Evolutionary conservation across 2,113 vertebrate species (phyloP).

Genomic region (Myrmecobius fasciatus): DNA sequence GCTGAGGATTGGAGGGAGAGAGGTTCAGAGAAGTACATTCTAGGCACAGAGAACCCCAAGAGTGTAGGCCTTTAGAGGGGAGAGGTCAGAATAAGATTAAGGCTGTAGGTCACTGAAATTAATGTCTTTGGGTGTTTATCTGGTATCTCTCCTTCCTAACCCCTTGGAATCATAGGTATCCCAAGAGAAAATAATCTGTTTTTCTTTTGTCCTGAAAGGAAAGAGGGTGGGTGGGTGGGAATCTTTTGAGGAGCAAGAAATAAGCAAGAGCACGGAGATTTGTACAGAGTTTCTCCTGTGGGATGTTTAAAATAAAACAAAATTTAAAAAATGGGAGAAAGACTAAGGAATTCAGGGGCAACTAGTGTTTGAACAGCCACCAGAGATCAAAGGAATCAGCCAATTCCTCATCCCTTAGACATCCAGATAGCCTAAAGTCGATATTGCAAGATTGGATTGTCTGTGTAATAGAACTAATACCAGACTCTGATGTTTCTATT

Average conservation of each 20-base stretch:
- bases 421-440: too few relatives aligned
- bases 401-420: too few relatives aligned
- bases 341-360: neutral
- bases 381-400: neutral
- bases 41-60: neutral
- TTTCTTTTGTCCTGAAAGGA: neutral
- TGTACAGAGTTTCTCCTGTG: neutral
- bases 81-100: neutral
- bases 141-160: neutral
- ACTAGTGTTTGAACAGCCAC: neutral
- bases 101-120: neutral
- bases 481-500: too few relatives aligned
- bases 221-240: neutral
- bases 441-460: too few relatives aligned
- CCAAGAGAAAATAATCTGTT: neutral
- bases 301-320: neutral
- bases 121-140: neutral
- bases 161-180: neutral
- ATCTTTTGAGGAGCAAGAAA: neutral
- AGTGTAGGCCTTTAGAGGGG: neutral
- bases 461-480: too few relatives aligned
- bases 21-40: neutral
- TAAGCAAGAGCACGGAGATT: neutral
- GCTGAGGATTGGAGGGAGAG: neutral
- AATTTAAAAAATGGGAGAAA: neutral